Percentiles rank a stretch among this genome's conserved stretches.
These are phyloP conservation scores for Stenoptilia bipunctidactyla DNA, from an alignment of 2,888 invertebrate species.

Conservation along the genomic window DNA sequence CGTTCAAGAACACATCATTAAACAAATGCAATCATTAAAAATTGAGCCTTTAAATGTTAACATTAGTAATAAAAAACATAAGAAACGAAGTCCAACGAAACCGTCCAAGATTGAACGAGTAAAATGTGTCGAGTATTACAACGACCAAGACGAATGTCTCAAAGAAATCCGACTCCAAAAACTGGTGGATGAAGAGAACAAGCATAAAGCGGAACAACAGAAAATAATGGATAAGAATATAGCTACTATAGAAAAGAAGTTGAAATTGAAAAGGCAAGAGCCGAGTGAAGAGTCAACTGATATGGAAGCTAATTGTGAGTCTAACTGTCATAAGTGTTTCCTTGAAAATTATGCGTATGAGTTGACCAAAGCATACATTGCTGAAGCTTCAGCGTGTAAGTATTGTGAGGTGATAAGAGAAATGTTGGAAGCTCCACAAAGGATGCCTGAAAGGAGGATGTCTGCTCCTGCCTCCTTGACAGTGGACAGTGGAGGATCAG, in stretches of 20 bases:
- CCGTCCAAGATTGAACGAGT: constrained; percentile 46
- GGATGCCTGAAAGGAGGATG: constrained; percentile 52
- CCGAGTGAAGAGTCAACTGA: constrained; percentile 61
- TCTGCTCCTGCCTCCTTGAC: constrained; percentile 71
- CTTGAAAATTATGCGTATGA: constrained; percentile 62
- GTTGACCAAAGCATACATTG: constrained; percentile 56
- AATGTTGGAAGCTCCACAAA: constrained; percentile 51
- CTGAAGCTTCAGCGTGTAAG: constrained; percentile 52
- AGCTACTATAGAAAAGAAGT: constrained; percentile 42
- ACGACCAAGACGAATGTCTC: constrained; percentile 74
- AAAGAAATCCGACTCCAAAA: constrained; percentile 58
- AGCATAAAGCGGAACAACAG: constrained; percentile 46
- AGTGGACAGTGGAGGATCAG: constrained; percentile 51
- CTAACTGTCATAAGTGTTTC: constrained; percentile 64
- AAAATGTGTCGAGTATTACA: constrained; percentile 72
- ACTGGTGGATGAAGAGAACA: constrained; percentile 45
- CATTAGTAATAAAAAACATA: constrained; percentile 35
- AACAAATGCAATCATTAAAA: constrained; percentile 60
- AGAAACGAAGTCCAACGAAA: constrained; percentile 50
- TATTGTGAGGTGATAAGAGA: constrained; percentile 63
- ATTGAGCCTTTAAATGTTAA: constrained; percentile 59
- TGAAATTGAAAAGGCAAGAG: constrained; percentile 35
- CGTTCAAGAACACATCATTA: constrained; percentile 60
- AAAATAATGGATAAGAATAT: constrained; percentile 42
- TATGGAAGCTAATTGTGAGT: constrained; percentile 39